phyloP scores from a whole-genome alignment of 2,888 invertebrate species.

The Diogma glabrata region DNA sequence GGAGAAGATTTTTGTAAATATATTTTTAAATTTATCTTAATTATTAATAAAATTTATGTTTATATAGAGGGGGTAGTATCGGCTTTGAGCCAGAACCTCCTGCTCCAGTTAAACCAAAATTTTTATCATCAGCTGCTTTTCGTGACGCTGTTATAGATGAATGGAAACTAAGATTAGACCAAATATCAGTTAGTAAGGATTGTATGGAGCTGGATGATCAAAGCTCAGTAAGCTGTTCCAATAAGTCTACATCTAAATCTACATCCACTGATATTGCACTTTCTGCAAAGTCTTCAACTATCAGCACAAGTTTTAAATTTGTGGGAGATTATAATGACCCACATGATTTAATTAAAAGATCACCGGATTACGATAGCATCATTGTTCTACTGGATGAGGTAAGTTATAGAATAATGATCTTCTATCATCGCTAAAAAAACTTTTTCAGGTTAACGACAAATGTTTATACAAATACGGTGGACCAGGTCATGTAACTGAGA shows the following conservation, averaged over 20 bases:
- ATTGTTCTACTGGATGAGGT: conserved; percentile 21
- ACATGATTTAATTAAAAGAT: conserved; percentile 15
- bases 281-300: neutral
- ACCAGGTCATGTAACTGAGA: conserved; percentile 16
- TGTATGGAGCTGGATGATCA: neutral
- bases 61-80: no score
- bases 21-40: neutral
- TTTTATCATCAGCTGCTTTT: conserved; percentile 20
- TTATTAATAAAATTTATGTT: neutral
- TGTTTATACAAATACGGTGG: conserved; percentile 17
- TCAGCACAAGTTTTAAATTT: conserved; percentile 16
- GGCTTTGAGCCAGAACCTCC: conserved; percentile 16
- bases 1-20: conserved; percentile 22
- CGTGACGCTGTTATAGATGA: conserved; percentile 19
- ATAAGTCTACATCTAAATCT: neutral
- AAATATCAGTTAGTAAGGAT: neutral
- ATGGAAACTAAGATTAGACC: conserved; percentile 12
- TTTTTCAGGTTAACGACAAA: no score
- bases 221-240: neutral
- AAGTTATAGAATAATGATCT: no score
- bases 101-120: conserved; percentile 20
- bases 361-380: conserved; percentile 22
- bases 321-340: conserved; percentile 14
- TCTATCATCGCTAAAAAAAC: no score
- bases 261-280: no score